Conservation (phyloP, 2,797 vertebrate genomes). For the Pygocentrus nattereri region DNA sequence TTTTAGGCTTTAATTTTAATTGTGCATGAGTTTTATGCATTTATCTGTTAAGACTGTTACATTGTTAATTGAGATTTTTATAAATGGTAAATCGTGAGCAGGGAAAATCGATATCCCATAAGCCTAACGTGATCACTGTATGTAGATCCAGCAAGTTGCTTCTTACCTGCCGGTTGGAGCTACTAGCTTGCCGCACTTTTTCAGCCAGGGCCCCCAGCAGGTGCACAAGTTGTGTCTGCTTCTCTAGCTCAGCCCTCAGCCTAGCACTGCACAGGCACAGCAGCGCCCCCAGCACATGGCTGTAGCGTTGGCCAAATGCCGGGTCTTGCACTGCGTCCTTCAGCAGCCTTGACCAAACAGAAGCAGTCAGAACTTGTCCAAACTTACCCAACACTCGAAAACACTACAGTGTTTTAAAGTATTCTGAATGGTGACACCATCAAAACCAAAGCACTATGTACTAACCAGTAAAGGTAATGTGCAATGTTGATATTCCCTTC, state of each 20-base stretch:
- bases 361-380: not conserved
- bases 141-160: too few species aligned
- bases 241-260: conserved; percentile 90
- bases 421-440: not conserved
- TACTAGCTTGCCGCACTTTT: conserved; percentile 89
- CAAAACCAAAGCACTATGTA: not conserved
- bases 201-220: conserved; percentile 93
- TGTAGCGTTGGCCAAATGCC: conserved; percentile 88
- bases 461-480: conserved; percentile 94
- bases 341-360: conserved; percentile 85
- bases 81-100: too few species aligned
- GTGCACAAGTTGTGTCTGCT: conserved; percentile 90
- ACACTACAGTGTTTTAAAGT: too few species aligned
- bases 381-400: not conserved
- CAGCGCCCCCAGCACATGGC: conserved; percentile 89
- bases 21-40: too few species aligned
- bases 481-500: conserved; percentile 91
- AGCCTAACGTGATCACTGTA: not conserved
- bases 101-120: too few species aligned
- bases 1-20: too few species aligned
- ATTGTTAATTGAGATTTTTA: too few species aligned
- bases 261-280: conserved; percentile 89
- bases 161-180: conserved; percentile 90
- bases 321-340: conserved; percentile 92
- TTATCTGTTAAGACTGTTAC: too few species aligned